phyloP scores from a whole-genome alignment of 2,113 vertebrate genomes.

The Austrofundulus limnaeus region DNA sequence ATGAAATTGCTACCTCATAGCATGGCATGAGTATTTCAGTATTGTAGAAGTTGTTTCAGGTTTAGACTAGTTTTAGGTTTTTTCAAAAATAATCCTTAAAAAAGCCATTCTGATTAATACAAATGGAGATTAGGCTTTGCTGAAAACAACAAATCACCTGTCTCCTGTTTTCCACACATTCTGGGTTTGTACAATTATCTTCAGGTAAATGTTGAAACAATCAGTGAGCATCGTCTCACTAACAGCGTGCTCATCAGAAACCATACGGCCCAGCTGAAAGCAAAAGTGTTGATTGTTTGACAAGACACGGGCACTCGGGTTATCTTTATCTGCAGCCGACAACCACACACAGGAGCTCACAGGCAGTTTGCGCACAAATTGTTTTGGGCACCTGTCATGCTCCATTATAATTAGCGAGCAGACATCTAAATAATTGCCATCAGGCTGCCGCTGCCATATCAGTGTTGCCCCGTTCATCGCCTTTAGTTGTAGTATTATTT shows the following conservation, averaged over 20 bases:
- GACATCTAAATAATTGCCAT: constrained; percentile 77
- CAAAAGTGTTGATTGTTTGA: constrained; percentile 42
- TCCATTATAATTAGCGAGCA: constrained; percentile 75
- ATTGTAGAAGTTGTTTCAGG: too few species aligned
- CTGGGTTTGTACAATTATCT: constrained; percentile 18
- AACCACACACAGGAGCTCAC: constrained; percentile 59
- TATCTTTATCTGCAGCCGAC: constrained; percentile 69
- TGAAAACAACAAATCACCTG: not conserved
- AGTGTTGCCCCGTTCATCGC: constrained; percentile 46
- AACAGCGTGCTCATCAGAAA: constrained; percentile 33
- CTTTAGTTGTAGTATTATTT: constrained; percentile 58
- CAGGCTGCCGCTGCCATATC: constrained; percentile 61
- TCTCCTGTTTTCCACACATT: not conserved
- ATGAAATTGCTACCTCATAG: too few species aligned
- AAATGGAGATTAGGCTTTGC: too few species aligned
- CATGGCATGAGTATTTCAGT: too few species aligned
- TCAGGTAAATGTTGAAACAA: constrained; percentile 28
- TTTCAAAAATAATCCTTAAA: too few species aligned
- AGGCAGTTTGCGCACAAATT: constrained; percentile 65
- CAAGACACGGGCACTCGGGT: constrained; percentile 40
- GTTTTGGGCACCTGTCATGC: constrained; percentile 77
- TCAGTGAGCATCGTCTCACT: constrained; percentile 23
- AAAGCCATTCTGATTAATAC: too few species aligned
- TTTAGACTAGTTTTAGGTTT: too few species aligned
- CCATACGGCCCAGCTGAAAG: constrained; percentile 27